Percentiles rank a stretch among this genome's conserved stretches.
Conservation (phyloP, 1,140 invertebrate genomes). For the Neuroterus valhalla region DNA sequence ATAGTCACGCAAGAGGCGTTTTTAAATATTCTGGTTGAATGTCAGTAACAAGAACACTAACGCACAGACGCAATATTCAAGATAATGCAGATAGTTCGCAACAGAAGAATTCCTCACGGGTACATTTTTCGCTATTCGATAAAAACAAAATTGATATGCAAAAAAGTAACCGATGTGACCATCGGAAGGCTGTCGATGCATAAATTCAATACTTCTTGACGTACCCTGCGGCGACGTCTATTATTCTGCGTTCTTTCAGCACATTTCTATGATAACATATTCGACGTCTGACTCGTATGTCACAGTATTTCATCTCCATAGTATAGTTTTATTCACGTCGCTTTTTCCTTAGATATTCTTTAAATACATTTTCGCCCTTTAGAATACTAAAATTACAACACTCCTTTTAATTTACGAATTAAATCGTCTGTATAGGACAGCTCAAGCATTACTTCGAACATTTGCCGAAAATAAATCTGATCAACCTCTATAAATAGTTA, state of each 20-base stretch:
- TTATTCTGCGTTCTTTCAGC: slow-evolving; percentile 12
- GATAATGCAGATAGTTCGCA: neutral
- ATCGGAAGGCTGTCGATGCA: slow-evolving; percentile 15
- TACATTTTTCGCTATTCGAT: neutral
- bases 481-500: no score
- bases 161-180: slow-evolving; percentile 19
- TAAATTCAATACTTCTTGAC: slow-evolving; percentile 29
- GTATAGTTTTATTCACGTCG: slow-evolving; percentile 11
- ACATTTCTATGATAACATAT: slow-evolving; percentile 27
- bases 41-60: no score
- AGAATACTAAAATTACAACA: neutral
- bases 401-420: neutral
- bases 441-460: neutral
- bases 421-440: neutral
- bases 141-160: slow-evolving; percentile 20
- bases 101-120: neutral
- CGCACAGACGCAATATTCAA: neutral
- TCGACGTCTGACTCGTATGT: slow-evolving; percentile 22
- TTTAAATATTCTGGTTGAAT: no score
- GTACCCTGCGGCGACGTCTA: slow-evolving; percentile 28
- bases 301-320: slow-evolving; percentile 16
- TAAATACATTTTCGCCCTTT: neutral
- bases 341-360: slow-evolving; percentile 1
- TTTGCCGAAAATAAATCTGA: no score
- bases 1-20: no score